Evolutionary conservation across 2,888 invertebrate species (phyloP).

Genomic region (Cremastinae sp.): DNA sequence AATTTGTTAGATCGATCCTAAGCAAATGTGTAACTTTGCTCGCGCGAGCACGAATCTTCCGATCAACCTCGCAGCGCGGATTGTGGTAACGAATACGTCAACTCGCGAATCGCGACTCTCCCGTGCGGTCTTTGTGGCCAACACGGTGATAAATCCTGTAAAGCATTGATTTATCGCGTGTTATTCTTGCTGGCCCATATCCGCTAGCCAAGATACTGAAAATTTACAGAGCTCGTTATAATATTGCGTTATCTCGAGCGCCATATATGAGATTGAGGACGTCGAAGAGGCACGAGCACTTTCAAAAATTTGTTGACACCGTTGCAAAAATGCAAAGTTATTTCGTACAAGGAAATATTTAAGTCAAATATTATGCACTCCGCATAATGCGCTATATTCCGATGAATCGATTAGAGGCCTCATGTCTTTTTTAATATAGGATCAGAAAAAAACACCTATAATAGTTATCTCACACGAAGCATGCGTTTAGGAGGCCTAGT

Average conservation of each 20-base stretch:
- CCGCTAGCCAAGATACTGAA: conserved; percentile 51
- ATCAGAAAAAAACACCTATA: too few species aligned
- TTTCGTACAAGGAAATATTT: too few species aligned
- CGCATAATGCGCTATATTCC: too few species aligned
- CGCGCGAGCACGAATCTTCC: background rate
- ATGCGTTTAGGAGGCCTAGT: too few species aligned
- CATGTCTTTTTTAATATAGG: too few species aligned
- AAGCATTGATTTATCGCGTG: conserved; percentile 66
- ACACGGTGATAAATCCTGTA: conserved; percentile 57
- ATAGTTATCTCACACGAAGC: too few species aligned
- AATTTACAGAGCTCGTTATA: conserved; percentile 57
- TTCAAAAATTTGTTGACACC: too few species aligned
- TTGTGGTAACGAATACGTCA: conserved; percentile 21
- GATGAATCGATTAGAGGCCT: too few species aligned
- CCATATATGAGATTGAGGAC: conserved; percentile 59
- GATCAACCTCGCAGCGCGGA: conserved; percentile 15
- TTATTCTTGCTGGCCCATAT: conserved; percentile 61
- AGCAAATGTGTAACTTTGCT: background rate
- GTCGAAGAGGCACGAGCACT: too few species aligned
- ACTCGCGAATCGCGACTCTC: background rate
- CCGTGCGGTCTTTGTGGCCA: conserved; percentile 1
- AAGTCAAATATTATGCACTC: too few species aligned
- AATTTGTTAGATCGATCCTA: conserved; percentile 25
- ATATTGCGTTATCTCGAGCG: conserved; percentile 60
- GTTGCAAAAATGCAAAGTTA: too few species aligned